Percentiles rank a stretch among this genome's conserved stretches.
Conservation (phyloP, 2,797 vertebrate genomes). For the Eidolon dupreanum region DNA sequence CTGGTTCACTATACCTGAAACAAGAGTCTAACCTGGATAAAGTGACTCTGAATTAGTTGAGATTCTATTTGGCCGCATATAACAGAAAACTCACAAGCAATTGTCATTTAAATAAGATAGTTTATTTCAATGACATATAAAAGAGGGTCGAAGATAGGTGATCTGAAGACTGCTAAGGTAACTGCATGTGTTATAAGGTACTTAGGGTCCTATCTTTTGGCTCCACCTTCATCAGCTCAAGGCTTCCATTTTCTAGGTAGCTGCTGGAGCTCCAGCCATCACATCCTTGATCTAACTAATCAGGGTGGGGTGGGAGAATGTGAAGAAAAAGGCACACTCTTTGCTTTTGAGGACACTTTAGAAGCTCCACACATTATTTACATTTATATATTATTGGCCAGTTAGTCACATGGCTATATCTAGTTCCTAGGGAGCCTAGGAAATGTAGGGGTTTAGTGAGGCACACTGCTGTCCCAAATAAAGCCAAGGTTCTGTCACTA, state of each 20-base stretch:
- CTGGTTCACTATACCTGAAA: neutral
- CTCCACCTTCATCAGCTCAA: neutral
- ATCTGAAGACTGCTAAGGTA: neutral
- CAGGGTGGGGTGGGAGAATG: neutral
- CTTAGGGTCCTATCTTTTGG: neutral
- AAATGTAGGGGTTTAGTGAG: neutral
- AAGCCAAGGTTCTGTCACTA: neutral
- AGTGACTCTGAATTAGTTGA: neutral
- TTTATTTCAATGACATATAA: slow-evolving; percentile 18
- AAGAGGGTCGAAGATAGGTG: neutral
- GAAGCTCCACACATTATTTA: neutral
- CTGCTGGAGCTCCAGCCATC: neutral
- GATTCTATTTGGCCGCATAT: neutral
- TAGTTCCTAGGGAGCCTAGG: neutral
- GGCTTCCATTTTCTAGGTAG: neutral
- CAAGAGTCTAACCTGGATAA: neutral
- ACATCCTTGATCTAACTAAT: neutral
- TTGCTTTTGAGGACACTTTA: slow-evolving; percentile 33
- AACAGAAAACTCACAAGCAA: neutral
- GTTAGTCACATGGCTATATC: neutral
- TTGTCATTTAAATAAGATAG: neutral
- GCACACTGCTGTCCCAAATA: neutral
- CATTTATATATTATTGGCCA: neutral
- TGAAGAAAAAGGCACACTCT: neutral
- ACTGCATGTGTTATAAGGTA: neutral